Evolutionary conservation across 1,140 invertebrate species (phyloP).

Genomic region (Philopotamus ludificatus): DNA sequence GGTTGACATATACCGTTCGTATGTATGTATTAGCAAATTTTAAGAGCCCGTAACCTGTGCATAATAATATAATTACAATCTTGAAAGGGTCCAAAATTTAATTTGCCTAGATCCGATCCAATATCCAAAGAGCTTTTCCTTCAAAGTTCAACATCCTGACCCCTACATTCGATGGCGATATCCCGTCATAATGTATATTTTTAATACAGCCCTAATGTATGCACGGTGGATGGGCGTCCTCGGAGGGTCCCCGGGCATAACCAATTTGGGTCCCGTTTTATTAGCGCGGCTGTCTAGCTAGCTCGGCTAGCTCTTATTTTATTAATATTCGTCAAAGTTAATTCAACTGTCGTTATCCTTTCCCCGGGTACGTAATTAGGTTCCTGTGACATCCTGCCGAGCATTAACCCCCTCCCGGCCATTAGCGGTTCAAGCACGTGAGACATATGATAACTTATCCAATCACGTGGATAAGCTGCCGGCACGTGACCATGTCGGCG

Average conservation of each 20-base stretch:
- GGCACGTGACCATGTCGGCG: not conserved
- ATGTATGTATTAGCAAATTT: too few relatives aligned
- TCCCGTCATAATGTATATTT: too few relatives aligned
- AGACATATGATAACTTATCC: constrained; percentile 28
- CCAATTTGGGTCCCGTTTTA: constrained; percentile 12
- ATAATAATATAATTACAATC: too few relatives aligned
- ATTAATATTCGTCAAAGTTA: constrained; percentile 42
- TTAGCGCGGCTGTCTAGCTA: too few relatives aligned
- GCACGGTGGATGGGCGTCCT: not conserved
- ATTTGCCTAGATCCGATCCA: too few relatives aligned
- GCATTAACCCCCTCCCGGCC: constrained; percentile 23
- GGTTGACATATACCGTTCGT: too few relatives aligned
- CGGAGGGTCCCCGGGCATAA: not conserved
- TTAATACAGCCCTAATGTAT: too few relatives aligned
- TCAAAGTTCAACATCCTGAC: too few relatives aligned
- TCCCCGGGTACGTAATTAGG: constrained; percentile 35
- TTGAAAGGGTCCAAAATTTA: too few relatives aligned
- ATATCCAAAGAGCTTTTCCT: too few relatives aligned
- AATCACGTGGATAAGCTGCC: constrained; percentile 6
- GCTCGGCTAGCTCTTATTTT: constrained; percentile 38
- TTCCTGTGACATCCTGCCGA: constrained; percentile 29
- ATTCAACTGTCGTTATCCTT: constrained; percentile 42
- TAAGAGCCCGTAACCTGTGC: too few relatives aligned
- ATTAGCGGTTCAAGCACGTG: constrained; percentile 28
- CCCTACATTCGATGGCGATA: too few relatives aligned